Evolutionary conservation across 2,888 invertebrate species (phyloP).

Genomic region (Achlya flavicornis): DNA sequence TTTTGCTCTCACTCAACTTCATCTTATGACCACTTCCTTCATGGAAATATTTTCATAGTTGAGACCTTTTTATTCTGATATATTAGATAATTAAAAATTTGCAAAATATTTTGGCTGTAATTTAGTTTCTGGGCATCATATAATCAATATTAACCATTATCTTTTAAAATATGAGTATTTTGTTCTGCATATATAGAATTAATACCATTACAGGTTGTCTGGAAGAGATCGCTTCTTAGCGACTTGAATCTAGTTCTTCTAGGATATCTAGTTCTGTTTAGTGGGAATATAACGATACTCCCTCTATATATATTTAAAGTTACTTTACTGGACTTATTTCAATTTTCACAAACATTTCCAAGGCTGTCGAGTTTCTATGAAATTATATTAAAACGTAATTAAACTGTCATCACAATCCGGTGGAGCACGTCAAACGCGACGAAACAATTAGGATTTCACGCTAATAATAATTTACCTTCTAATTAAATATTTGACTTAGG

Average conservation of each 20-base stretch:
- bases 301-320: not conserved
- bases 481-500: not conserved
- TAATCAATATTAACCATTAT: not conserved
- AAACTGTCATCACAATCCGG: conserved; percentile 12
- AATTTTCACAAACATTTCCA: conserved; percentile 14
- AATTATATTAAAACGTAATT: conserved; percentile 8
- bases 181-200: too few relatives aligned
- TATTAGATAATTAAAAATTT: not conserved
- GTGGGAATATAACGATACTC: too few relatives aligned
- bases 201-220: too few relatives aligned
- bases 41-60: conserved; percentile 41
- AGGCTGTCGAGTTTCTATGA: conserved; percentile 13
- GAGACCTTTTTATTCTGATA: conserved; percentile 17
- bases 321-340: not conserved
- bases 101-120: too few relatives aligned
- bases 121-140: too few relatives aligned
- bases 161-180: too few relatives aligned
- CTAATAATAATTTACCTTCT: not conserved
- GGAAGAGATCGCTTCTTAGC: too few relatives aligned
- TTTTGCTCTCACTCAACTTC: conserved; percentile 31
- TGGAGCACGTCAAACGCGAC: conserved; percentile 8
- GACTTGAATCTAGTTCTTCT: too few relatives aligned
- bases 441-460: conserved; percentile 7
- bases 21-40: conserved; percentile 39
- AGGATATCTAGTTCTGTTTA: too few relatives aligned